A percentile compares a stretch with the other conserved stretches of the same genome.
Conservation (phyloP, 2,113 vertebrate genomes). For the Grammatotria lemairii region DNA sequence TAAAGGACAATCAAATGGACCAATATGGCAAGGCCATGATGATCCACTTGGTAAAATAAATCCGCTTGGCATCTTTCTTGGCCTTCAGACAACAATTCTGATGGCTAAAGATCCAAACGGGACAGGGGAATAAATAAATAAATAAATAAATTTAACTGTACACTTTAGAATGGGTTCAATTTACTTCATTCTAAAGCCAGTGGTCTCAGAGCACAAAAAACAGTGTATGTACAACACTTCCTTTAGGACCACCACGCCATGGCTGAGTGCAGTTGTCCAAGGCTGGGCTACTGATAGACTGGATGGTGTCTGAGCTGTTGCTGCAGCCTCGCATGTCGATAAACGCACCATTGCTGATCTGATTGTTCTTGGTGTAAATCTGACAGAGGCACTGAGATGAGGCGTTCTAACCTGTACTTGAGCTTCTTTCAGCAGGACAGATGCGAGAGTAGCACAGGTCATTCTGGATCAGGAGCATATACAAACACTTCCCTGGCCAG, state of each 20-base stretch:
- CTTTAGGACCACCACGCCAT: too few species aligned
- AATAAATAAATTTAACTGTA: not conserved
- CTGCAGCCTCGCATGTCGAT: not conserved
- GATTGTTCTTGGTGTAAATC: not conserved
- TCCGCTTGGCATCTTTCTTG: not conserved
- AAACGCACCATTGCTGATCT: not conserved
- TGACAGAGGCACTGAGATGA: not conserved
- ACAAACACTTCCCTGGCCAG: not conserved
- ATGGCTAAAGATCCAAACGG: not conserved
- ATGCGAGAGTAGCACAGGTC: not conserved
- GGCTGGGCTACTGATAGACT: not conserved
- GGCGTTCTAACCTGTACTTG: not conserved
- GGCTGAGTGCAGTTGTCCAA: not conserved
- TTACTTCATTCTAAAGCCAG: not conserved
- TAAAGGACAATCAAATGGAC: not conserved
- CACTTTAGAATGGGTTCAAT: not conserved
- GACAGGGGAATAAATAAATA: not conserved
- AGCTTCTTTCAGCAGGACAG: not conserved
- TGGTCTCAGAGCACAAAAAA: not conserved
- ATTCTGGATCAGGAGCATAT: not conserved
- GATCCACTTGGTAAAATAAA: not conserved
- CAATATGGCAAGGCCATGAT: not conserved
- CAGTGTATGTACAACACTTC: not conserved
- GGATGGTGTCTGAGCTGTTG: not conserved
- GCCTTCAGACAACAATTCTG: not conserved